Evolutionary conservation across 2,888 invertebrate genomes (phyloP), one percentile per base, ranked within the genome.

Genomic region (Lottia scabra): DNA sequence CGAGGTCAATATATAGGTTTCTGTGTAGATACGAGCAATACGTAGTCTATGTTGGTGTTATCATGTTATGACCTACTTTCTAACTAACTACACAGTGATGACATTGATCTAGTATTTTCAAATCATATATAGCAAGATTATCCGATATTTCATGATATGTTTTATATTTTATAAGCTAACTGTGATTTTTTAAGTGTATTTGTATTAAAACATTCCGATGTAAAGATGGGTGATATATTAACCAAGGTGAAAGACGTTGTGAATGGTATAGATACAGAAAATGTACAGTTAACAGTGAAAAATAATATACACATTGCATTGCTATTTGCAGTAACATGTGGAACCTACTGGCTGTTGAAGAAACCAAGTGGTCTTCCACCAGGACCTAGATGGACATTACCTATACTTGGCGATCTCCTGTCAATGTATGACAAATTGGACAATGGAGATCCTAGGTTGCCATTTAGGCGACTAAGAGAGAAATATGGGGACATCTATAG

Each of bases 401-500:
- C 70, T 15, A 6, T 70, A 12, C 3, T 70, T 12, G 70, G 70
- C 8, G 45, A 65, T 15, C 13, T 43, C 30, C 2, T 70, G n/a
- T n/a, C n/a, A n/a, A n/a, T n/a, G n/a, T n/a, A n/a, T n/a, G n/a
- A n/a, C n/a, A n/a, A n/a, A n/a, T 4, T 27, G 64, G 44, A 69
- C 56, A 56, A 56, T 19, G 56, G 71, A 19, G 66, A 68, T 64
- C 78, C 78, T 12, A 71, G 75, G 19, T 48, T 77, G 63, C 72
- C 65, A 13, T 66, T 81, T 5, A 74, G 77, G 66, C 30, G 63
- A 19, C 75, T 78, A 76, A 77, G 80, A 75, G 44, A 72, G 15
- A 63, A 73, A 19, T 80, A 81, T 46, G 82, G 81, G 1, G 82
- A 82, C 63, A 68, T 82, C 15, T 78, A 73, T 46, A 76, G 80